A percentile compares a stretch with the other conserved stretches of the same genome.
phyloP scores from a whole-genome alignment of 2,797 vertebrate genomes.

The Xenentodon cancila region DNA sequence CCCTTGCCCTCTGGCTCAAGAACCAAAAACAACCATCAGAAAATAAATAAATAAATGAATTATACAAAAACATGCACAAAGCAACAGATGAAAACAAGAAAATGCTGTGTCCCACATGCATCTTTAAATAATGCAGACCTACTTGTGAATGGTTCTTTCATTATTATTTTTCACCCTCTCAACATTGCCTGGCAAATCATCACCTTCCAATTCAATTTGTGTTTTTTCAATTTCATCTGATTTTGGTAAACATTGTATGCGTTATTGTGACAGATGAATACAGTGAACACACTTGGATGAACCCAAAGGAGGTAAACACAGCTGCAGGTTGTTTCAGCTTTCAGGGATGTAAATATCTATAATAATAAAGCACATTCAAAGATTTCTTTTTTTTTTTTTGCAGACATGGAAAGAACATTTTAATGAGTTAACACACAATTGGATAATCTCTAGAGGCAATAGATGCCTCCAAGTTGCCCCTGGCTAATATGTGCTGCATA shows the following conservation, averaged over 20 bases:
- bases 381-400: constrained; percentile 9
- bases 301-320: constrained; percentile 14
- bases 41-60: background rate
- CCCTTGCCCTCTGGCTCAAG: constrained; percentile 7
- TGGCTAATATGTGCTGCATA: constrained; percentile 60
- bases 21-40: background rate
- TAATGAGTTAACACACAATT: constrained; percentile 43
- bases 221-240: too few species aligned
- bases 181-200: constrained; percentile 51
- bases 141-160: constrained; percentile 25
- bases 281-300: constrained; percentile 7
- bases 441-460: constrained; percentile 35
- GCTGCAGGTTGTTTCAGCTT: constrained; percentile 4
- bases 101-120: background rate
- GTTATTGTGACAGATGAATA: constrained; percentile 19
- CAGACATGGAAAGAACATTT: constrained; percentile 37
- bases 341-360: constrained; percentile 3
- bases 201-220: constrained; percentile 46
- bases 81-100: background rate
- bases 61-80: background rate
- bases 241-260: constrained; percentile 12
- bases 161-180: constrained; percentile 43
- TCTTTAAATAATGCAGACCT: constrained; percentile 7
- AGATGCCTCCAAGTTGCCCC: constrained; percentile 52
- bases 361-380: constrained; percentile 11